Evolutionary conservation across 2,797 vertebrate species (phyloP).

Genomic region (Rhyacichthys aspro): DNA sequence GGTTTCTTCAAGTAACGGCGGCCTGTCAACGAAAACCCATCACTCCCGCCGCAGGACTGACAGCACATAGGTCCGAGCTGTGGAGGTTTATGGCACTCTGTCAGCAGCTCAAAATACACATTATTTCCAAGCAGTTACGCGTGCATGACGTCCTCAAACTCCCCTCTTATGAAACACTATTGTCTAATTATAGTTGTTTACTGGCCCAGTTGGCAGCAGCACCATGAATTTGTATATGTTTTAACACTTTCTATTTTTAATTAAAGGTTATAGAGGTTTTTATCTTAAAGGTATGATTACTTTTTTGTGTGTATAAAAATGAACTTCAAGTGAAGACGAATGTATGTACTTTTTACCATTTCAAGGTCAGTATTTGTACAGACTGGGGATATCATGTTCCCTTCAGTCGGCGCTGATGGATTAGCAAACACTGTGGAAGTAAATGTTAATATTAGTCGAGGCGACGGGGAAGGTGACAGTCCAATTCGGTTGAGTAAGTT

Average conservation of each 20-base stretch:
- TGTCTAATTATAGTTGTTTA: slow-evolving; percentile 43
- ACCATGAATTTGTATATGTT: slow-evolving; percentile 14
- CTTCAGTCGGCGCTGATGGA: slow-evolving; percentile 39
- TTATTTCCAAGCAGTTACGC: slow-evolving; percentile 30
- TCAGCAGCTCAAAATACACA: slow-evolving; percentile 16
- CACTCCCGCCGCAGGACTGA: neutral
- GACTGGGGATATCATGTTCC: slow-evolving; percentile 24
- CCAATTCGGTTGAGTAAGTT: slow-evolving; percentile 6
- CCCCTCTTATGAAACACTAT: slow-evolving; percentile 23
- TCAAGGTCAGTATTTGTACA: slow-evolving; percentile 15
- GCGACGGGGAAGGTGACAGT: slow-evolving; percentile 43
- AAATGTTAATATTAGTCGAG: slow-evolving; percentile 66
- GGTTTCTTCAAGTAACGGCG: slow-evolving; percentile 17
- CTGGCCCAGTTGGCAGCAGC: slow-evolving; percentile 19
- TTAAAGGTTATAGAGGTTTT: neutral
- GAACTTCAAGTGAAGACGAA: neutral
- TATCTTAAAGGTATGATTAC: neutral
- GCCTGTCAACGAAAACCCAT: neutral
- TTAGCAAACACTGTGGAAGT: slow-evolving; percentile 49
- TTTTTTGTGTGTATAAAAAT: neutral
- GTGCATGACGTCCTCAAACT: slow-evolving; percentile 29
- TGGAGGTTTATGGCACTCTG: neutral
- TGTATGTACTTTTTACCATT: neutral
- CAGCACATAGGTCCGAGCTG: neutral
- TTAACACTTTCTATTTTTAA: slow-evolving; percentile 11